A percentile compares a stretch with the other conserved stretches of the same genome.
Conservation (phyloP, 2,888 invertebrate species). For the Asteroscopus sphinx region DNA sequence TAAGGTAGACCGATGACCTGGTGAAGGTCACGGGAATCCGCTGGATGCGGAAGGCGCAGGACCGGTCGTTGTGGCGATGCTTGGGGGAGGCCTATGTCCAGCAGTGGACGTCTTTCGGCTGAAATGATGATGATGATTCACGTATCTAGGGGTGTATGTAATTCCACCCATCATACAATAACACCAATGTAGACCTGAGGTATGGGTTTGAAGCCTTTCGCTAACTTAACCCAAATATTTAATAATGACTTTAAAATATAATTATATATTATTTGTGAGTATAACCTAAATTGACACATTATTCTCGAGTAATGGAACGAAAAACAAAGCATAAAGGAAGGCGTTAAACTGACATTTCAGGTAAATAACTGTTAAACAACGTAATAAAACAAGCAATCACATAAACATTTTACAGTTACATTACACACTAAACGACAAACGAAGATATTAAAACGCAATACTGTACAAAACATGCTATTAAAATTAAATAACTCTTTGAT, state of each 20-base stretch:
- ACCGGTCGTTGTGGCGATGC: too few species aligned
- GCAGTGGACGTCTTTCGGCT: too few species aligned
- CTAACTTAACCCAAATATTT: background rate
- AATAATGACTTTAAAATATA: background rate
- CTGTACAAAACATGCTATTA: conserved; percentile 6
- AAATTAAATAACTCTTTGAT: conserved; percentile 28
- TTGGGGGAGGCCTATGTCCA: too few species aligned
- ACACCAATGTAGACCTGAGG: background rate
- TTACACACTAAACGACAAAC: background rate
- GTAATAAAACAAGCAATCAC: conserved; percentile 1
- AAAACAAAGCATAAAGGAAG: background rate
- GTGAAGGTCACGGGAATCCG: too few species aligned
- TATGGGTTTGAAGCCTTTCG: background rate
- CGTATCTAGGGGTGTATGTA: too few species aligned
- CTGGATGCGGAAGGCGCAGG: too few species aligned
- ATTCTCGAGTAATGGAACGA: background rate
- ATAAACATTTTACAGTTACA: conserved; percentile 4
- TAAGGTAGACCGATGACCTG: too few species aligned
- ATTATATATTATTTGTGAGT: background rate
- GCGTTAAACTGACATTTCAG: background rate
- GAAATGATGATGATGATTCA: too few species aligned
- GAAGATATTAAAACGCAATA: background rate
- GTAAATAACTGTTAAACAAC: background rate
- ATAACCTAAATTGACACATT: background rate
- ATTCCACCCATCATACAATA: background rate